phyloP scores from a whole-genome alignment of 2,113 vertebrate species.

The Oreotrochilus melanogaster region DNA sequence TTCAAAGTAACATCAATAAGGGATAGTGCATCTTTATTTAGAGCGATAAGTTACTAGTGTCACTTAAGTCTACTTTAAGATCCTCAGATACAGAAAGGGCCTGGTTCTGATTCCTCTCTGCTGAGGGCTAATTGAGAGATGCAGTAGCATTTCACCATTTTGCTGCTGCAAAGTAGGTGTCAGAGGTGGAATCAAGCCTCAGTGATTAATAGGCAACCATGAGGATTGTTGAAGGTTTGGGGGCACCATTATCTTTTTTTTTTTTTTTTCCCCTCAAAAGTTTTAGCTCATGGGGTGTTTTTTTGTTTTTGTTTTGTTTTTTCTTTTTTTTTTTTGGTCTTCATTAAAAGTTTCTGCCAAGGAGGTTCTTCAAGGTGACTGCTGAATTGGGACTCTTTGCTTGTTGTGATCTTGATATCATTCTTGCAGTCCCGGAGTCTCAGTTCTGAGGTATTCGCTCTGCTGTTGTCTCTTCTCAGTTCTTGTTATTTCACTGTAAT shows the following conservation, averaged over 20 bases:
- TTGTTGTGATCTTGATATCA: slow-evolving; percentile 28
- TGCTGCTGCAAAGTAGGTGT: background rate
- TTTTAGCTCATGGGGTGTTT: background rate
- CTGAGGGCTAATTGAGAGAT: background rate
- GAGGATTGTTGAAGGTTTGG: slow-evolving; percentile 53
- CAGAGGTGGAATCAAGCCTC: background rate
- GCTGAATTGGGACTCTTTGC: slow-evolving; percentile 49
- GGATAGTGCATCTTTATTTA: slow-evolving; percentile 77
- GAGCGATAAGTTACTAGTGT: slow-evolving; percentile 66
- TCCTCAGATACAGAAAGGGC: slow-evolving; percentile 38
- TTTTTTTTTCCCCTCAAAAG: background rate
- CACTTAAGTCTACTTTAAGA: slow-evolving; percentile 66
- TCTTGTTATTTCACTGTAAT: slow-evolving; percentile 74
- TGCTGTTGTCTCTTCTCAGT: slow-evolving; percentile 54
- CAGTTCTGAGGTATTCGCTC: slow-evolving; percentile 61
- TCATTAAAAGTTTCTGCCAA: slow-evolving; percentile 12
- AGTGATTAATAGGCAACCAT: background rate
- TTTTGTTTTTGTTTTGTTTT: background rate
- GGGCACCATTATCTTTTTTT: slow-evolving; percentile 35
- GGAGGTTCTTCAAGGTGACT: slow-evolving; percentile 53
- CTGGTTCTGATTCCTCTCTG: background rate
- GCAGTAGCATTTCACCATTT: background rate
- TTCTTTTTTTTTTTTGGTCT: background rate
- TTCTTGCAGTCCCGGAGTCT: slow-evolving; percentile 58
- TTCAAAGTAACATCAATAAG: slow-evolving; percentile 71